Percentiles rank a stretch among this genome's conserved stretches.
phyloP scores from a whole-genome alignment of 2,797 vertebrate species.

The Megaceryle alcyon region DNA sequence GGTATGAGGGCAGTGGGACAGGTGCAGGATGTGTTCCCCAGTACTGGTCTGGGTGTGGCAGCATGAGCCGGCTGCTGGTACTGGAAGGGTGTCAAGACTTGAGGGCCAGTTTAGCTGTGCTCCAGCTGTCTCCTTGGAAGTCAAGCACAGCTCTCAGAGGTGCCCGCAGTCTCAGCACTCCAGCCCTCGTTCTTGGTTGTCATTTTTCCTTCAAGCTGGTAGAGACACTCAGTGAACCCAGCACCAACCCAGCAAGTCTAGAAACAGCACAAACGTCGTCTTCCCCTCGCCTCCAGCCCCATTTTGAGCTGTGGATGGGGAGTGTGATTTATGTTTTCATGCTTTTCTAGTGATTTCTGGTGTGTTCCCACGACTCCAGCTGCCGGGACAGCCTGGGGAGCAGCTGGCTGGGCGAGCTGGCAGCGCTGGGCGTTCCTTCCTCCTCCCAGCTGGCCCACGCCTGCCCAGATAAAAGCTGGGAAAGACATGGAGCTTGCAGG shows the following conservation, averaged over 20 bases:
- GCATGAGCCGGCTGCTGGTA: not conserved
- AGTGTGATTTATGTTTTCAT: conserved; percentile 35
- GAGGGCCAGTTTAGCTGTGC: not conserved
- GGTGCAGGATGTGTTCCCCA: not conserved
- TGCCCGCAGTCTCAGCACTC: accelerated
- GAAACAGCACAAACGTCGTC: not conserved
- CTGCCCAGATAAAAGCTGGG: conserved; percentile 14
- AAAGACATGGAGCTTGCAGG: not conserved
- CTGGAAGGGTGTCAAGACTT: not conserved
- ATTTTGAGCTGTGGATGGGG: not conserved
- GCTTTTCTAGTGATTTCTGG: conserved; percentile 35
- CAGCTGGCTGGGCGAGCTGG: conserved; percentile 55
- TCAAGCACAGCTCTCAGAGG: not conserved
- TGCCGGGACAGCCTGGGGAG: conserved; percentile 54
- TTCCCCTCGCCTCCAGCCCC: not conserved
- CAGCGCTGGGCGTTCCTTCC: not conserved
- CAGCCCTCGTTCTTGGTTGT: not conserved
- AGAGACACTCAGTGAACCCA: not conserved
- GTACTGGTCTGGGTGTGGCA: accelerated
- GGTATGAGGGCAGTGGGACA: accelerated
- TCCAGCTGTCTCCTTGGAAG: not conserved
- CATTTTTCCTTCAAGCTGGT: not conserved
- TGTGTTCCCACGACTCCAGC: conserved; percentile 60
- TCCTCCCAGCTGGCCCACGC: conserved; percentile 16
- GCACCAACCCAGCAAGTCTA: not conserved